Conservation (phyloP, 1,140 invertebrate genomes). For the Mercenaria mercenaria region DNA sequence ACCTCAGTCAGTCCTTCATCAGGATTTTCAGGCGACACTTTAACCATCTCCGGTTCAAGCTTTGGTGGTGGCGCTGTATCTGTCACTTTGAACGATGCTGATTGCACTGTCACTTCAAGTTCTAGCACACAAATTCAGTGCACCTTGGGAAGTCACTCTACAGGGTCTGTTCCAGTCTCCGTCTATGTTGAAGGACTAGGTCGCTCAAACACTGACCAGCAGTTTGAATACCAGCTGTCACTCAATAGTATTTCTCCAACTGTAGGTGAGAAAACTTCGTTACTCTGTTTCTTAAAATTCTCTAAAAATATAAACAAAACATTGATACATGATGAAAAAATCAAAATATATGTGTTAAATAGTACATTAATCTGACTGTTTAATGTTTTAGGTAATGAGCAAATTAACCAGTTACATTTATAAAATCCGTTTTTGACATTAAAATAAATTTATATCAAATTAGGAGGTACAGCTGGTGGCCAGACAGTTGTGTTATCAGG, state of each 20-base stretch:
- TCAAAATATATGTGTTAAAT: no score
- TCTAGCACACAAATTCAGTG: conserved; percentile 60
- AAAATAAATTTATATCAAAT: no score
- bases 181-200: conserved; percentile 63
- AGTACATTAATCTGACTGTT: no score
- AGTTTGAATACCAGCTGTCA: conserved; percentile 74
- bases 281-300: no score
- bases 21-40: conserved; percentile 52
- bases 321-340: no score
- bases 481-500: conserved; percentile 74
- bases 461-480: conserved; percentile 79
- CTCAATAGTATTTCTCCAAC: conserved; percentile 63
- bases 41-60: conserved; percentile 73
- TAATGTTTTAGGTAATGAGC: no score
- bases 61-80: not conserved
- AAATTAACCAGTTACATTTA: no score
- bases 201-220: conserved; percentile 66
- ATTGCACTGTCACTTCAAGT: conserved; percentile 59
- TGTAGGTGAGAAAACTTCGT: conserved; percentile 65
- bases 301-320: no score
- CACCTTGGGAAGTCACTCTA: conserved; percentile 69
- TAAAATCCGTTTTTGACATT: no score
- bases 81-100: conserved; percentile 68
- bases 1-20: conserved; percentile 57
- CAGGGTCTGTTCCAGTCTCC: conserved; percentile 67